phyloP scores from a whole-genome alignment of 2,888 invertebrate species.

The Cryptus armator region DNA sequence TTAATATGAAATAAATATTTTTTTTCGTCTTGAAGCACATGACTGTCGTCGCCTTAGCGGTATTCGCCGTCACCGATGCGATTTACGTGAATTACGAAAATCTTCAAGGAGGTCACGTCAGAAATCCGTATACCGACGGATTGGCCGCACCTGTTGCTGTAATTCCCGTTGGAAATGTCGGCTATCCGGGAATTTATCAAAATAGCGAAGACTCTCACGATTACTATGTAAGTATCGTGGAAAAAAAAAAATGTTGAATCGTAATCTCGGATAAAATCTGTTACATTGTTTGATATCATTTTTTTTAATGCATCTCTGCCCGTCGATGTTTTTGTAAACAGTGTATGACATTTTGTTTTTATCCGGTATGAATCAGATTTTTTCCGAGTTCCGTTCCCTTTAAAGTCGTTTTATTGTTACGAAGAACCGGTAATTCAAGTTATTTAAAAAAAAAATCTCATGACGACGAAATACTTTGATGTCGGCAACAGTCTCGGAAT shows the following conservation, averaged over 20 bases:
- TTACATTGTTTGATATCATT: background rate
- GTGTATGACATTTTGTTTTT: background rate
- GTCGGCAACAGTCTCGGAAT: conserved; percentile 11
- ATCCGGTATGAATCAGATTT: background rate
- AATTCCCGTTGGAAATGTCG: conserved; percentile 60
- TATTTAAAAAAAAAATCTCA: background rate
- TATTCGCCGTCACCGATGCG: conserved; percentile 70
- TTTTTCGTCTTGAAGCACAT: conserved; percentile 55
- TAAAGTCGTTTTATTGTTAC: background rate
- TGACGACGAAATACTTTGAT: too few relatives aligned
- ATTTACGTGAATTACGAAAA: conserved; percentile 73
- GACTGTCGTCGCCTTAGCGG: conserved; percentile 66
- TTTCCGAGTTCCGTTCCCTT: background rate
- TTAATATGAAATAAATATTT: conserved; percentile 20
- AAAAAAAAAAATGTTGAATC: background rate
- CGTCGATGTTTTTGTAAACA: background rate
- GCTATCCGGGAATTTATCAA: conserved; percentile 67
- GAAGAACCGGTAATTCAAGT: background rate
- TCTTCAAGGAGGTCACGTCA: conserved; percentile 51
- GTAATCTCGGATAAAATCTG: background rate
- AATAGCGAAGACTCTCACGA: conserved; percentile 72
- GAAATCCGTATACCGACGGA: conserved; percentile 55
- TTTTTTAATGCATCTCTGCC: background rate
- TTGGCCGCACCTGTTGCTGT: conserved; percentile 52
- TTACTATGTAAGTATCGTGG: conserved; percentile 72